phyloP scores from a whole-genome alignment of 2,888 invertebrate genomes.

The Apamea sordens region DNA sequence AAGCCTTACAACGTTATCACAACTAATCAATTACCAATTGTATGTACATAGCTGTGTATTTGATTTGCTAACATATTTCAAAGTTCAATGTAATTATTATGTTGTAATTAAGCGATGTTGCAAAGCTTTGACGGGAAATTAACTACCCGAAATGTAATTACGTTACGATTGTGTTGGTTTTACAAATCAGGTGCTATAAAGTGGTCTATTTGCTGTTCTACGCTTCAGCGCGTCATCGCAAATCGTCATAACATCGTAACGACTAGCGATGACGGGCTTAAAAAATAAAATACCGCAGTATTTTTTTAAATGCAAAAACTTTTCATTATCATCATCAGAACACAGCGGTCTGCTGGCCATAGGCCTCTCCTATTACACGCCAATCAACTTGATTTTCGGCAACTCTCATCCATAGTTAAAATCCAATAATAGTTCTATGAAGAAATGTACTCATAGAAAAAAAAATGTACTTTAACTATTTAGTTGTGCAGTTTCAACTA shows the following conservation, averaged over 20 bases:
- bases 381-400: background rate
- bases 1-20: background rate
- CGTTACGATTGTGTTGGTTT: background rate
- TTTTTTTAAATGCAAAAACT: background rate
- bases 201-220: background rate
- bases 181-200: background rate
- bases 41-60: background rate
- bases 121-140: conserved; percentile 14
- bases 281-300: background rate
- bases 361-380: too few species aligned
- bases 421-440: too few species aligned
- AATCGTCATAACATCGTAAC: background rate
- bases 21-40: conserved; percentile 32
- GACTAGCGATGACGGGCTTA: background rate
- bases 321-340: too few species aligned
- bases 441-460: background rate
- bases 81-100: conserved; percentile 23
- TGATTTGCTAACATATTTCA: conserved; percentile 17
- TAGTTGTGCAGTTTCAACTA: background rate
- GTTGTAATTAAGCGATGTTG: conserved; percentile 8
- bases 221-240: background rate
- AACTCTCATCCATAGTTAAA: background rate
- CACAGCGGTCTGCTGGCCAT: too few species aligned
- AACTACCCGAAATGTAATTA: background rate
- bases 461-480: background rate